These are phyloP conservation scores for Chymomyza costata DNA, from an alignment of 1,140 invertebrate species.

Conservation along the genomic window DNA sequence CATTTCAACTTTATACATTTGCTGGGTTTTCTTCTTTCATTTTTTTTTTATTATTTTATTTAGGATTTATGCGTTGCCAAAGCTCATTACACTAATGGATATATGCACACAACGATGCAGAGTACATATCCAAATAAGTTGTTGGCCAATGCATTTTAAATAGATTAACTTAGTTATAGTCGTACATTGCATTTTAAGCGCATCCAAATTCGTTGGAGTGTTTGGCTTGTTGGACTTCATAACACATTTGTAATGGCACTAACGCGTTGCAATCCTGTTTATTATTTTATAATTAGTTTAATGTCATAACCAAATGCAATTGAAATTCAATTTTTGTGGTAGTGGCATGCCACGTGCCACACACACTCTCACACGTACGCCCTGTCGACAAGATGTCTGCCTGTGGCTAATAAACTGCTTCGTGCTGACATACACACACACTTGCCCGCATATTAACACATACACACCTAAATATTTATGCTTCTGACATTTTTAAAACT, in stretches of 20 bases:
- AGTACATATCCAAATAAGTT: slow-evolving; percentile 17
- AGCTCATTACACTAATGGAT: slow-evolving; percentile 70
- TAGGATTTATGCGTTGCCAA: slow-evolving; percentile 38
- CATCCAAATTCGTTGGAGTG: slow-evolving; percentile 49
- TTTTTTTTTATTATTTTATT: slow-evolving; percentile 28
- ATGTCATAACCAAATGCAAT: slow-evolving; percentile 47
- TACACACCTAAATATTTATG: too few species aligned
- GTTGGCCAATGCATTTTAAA: slow-evolving; percentile 45
- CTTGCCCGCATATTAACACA: neutral
- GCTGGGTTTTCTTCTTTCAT: neutral
- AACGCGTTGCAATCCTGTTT: slow-evolving; percentile 63
- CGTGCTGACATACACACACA: neutral
- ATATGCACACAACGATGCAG: slow-evolving; percentile 3
- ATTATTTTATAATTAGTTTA: slow-evolving; percentile 68
- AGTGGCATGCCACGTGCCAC: too few species aligned
- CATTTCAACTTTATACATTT: slow-evolving; percentile 30
- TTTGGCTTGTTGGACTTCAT: too few species aligned
- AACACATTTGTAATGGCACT: slow-evolving; percentile 57
- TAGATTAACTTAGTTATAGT: slow-evolving; percentile 63
- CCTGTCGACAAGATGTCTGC: neutral
- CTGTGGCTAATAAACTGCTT: neutral
- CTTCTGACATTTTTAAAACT: too few species aligned
- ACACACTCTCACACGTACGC: neutral
- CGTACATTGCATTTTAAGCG: slow-evolving; percentile 53
- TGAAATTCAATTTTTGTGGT: slow-evolving; percentile 39